Evolutionary conservation across 2,113 vertebrate species (phyloP), one percentile per base, ranked within the genome.

Genomic region (Silurus glanis): DNA sequence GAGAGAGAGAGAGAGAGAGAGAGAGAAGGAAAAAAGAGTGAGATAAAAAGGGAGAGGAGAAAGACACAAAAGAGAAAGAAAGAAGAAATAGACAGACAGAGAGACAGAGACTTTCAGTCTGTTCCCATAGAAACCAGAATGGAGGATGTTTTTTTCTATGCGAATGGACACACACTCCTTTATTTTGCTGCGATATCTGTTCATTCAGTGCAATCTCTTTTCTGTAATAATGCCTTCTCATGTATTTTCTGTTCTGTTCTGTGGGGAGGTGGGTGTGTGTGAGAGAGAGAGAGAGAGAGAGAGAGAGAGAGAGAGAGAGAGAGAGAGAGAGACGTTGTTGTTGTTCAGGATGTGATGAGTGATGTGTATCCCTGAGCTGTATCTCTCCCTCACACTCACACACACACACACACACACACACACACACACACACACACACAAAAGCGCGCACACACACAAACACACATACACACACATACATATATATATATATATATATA

Each of bases 91-190:
- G 6, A 10, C 80, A 69, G 75, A 87, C 86, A 8, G 6, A 10
- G 82, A 69, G 75, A 87, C 86, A 8, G 86, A 81, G 84, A 88
- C 87, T 88, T 89, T 83, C 85, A 90, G 80, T 75, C 64, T n/a
- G 92, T 92, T 92, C 76, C 92, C 87, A 92, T 93, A 89, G 90
- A 79, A 85, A 94, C 90, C 76, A 85, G 80, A 74, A 85, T 88
- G 84, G 75, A 59, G 45, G 37, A 71, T 62, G n/a, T 37, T n/a
- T 59, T 59, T 72, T 5, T 80, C 9, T 61, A 61, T 61, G 28
- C 4, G 12, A 21, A 51, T 13, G 21, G n/a, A 49, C 72, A 76
- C 19, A 51, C 72, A 49, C 45, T 76, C 21, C 5, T 47, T 21
- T 2, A 1, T 5, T 45, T 72, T 13, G 19, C 6, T 71, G 37